A percentile compares a stretch with the other conserved stretches of the same genome.
phyloP scores from a whole-genome alignment of 2,888 invertebrate genomes.

The Acanthosepion lycidas region DNA sequence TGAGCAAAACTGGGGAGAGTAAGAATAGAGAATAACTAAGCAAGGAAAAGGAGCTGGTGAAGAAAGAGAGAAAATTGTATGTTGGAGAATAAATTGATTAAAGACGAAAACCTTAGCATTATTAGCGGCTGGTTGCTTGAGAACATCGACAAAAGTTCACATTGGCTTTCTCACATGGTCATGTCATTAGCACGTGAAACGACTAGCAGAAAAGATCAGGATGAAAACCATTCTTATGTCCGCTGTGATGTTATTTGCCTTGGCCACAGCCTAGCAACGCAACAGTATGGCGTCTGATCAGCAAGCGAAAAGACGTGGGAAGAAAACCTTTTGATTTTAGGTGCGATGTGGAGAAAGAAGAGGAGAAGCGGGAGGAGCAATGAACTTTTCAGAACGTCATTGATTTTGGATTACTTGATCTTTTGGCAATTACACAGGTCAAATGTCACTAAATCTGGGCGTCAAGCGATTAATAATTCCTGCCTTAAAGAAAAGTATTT shows the following conservation, averaged over 20 bases:
- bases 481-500: too few relatives aligned
- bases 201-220: not conserved
- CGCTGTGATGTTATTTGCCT: not conserved
- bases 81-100: not conserved
- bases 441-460: too few relatives aligned
- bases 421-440: too few relatives aligned
- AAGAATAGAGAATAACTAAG: not conserved
- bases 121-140: not conserved
- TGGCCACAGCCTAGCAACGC: not conserved
- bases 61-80: not conserved
- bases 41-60: not conserved
- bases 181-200: not conserved
- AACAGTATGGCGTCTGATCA: not conserved
- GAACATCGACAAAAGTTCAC: not conserved
- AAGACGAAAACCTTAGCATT: not conserved
- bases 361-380: too few relatives aligned
- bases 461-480: too few relatives aligned
- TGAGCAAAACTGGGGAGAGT: not conserved
- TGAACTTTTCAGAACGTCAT: too few relatives aligned
- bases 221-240: not conserved
- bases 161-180: not conserved
- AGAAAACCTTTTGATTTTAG: too few relatives aligned
- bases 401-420: too few relatives aligned
- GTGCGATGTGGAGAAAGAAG: too few relatives aligned
- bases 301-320: not conserved